These are phyloP conservation scores for Hirudinaria manillensis DNA, from an alignment of 2,888 invertebrate species.

Conservation along the genomic window DNA sequence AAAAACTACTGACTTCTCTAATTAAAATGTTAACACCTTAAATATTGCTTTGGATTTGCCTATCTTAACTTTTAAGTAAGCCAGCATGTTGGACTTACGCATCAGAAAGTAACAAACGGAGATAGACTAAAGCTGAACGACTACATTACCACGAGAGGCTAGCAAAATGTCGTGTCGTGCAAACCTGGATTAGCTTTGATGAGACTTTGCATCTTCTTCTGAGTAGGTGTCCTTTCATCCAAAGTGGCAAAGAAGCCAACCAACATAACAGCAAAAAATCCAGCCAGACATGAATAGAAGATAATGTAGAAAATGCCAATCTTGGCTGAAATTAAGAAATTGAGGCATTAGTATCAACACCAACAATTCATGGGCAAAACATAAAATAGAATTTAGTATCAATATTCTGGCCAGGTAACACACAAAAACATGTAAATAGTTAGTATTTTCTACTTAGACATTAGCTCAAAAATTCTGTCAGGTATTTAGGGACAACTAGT, in stretches of 20 bases:
- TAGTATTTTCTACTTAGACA: too few species aligned
- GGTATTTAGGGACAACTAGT: too few species aligned
- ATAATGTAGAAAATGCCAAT: conserved; percentile 90
- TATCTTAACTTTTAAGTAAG: too few species aligned
- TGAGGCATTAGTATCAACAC: neutral
- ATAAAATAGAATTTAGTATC: neutral
- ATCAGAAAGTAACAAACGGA: too few species aligned
- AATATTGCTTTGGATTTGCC: neutral
- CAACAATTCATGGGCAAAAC: neutral
- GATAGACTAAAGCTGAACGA: too few species aligned
- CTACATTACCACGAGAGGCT: too few species aligned
- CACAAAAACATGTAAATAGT: neutral
- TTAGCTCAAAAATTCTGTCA: too few species aligned
- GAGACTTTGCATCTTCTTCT: conserved; percentile 46
- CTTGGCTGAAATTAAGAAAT: conserved; percentile 59
- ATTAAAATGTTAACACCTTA: too few species aligned
- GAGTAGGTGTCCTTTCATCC: conserved; percentile 45
- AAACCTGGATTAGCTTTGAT: conserved; percentile 73
- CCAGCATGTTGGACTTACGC: too few species aligned
- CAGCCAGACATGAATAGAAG: conserved; percentile 84
- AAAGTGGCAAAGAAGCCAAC: conserved; percentile 68
- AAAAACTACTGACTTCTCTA: too few species aligned
- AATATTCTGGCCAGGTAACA: neutral
- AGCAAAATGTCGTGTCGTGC: neutral
- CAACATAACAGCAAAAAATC: conserved; percentile 89